A percentile compares a stretch with the other conserved stretches of the same genome.
Conservation (phyloP, 2,888 invertebrate species). For the Spialia ferax region DNA sequence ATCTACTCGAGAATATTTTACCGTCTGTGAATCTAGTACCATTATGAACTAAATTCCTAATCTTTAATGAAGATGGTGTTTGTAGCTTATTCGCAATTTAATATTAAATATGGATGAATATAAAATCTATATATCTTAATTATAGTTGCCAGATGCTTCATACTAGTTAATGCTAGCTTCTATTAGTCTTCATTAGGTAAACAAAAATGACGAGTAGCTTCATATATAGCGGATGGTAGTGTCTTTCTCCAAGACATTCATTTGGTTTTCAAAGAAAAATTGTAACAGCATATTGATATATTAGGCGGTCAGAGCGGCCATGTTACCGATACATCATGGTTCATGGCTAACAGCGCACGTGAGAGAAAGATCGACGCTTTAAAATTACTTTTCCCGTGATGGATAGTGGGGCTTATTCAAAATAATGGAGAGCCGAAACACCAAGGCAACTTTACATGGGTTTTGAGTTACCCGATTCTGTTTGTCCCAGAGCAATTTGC, state of each 20-base stretch:
- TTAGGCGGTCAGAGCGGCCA: constrained; percentile 51
- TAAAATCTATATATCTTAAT: no score
- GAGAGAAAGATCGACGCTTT: constrained; percentile 49
- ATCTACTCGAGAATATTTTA: not conserved
- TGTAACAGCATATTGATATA: constrained; percentile 62
- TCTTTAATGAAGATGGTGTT: not conserved
- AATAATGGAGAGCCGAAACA: constrained; percentile 71
- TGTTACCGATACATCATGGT: constrained; percentile 59
- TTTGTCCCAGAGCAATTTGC: constrained; percentile 71
- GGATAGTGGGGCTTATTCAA: constrained; percentile 77
- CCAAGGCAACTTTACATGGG: constrained; percentile 71
- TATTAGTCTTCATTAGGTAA: no score
- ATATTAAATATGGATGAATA: no score
- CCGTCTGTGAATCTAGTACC: not conserved
- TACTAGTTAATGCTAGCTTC: no score
- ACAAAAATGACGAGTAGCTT: not conserved
- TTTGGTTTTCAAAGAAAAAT: constrained; percentile 44
- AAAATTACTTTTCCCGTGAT: constrained; percentile 63
- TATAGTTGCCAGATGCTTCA: no score
- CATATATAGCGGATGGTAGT: not conserved
- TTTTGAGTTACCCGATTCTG: constrained; percentile 55
- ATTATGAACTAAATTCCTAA: not conserved
- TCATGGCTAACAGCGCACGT: constrained; percentile 50
- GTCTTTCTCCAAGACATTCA: not conserved
- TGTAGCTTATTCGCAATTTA: not conserved